Conservation (phyloP, 1,140 invertebrate genomes). For the Caligus rogercresseyi region DNA sequence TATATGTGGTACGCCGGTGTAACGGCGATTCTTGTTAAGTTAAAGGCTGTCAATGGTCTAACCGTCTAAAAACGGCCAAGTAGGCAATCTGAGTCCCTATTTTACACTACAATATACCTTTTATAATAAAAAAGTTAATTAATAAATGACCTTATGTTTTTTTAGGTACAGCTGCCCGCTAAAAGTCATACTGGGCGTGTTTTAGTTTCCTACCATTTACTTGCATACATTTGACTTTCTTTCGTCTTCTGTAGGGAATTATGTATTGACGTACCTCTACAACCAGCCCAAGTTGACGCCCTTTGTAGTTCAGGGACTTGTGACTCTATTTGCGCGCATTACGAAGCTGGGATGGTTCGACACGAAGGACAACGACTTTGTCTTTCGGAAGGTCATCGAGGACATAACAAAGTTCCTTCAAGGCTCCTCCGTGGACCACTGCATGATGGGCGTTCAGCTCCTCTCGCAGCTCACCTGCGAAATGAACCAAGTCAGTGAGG, state of each 20-base stretch:
- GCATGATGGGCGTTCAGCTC: constrained; percentile 84
- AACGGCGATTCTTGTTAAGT: too few species aligned
- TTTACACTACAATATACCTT: too few species aligned
- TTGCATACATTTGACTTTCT: too few species aligned
- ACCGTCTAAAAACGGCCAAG: too few species aligned
- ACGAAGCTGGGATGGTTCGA: constrained; percentile 97
- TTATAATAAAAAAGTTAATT: too few species aligned
- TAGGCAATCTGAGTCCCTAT: too few species aligned
- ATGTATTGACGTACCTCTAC: constrained; percentile 86
- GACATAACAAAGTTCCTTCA: constrained; percentile 86
- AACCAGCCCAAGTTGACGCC: constrained; percentile 71
- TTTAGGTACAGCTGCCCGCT: too few species aligned
- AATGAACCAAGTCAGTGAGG: constrained; percentile 70
- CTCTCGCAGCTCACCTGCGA: constrained; percentile 82
- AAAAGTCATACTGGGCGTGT: too few species aligned
- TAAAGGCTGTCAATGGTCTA: too few species aligned
- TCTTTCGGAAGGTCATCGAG: constrained; percentile 79
- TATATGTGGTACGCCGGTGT: too few species aligned
- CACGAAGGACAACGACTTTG: constrained; percentile 56
- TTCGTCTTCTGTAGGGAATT: constrained; percentile 51
- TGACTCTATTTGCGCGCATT: constrained; percentile 77
- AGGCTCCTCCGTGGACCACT: constrained; percentile 91
- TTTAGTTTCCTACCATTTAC: too few species aligned
- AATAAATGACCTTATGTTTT: too few species aligned
- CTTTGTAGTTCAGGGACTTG: constrained; percentile 80